Evolutionary conservation across 2,888 invertebrate genomes (phyloP), one percentile per base, ranked within the genome.

Genomic region (Chaetogeoica ovagalla): DNA sequence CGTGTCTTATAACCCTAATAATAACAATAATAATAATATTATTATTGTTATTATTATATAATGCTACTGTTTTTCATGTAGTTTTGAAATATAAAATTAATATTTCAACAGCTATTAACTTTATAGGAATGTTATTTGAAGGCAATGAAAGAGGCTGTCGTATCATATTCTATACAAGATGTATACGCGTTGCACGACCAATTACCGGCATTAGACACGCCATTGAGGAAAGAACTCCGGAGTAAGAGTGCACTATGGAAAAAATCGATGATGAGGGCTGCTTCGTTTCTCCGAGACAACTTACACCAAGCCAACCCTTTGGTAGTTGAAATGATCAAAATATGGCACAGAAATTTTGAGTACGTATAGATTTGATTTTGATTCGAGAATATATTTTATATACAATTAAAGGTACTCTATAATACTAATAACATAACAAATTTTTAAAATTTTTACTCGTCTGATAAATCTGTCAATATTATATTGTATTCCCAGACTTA

Each of bases 261-360:
- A 37, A 71, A 79, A 8, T 70, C 77, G 4, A 79, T 71, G 70
- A 13, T 23, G 7, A 48, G 69, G 30, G 52, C 77, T 11, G 17
- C 70, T 0, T 63, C n/a, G 3, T 79, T 79, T 13, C 82, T 82
- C 30, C 52, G 70, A 39, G 63, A 86, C 2, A 91, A 90, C 83
- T 88, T 96, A 0, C 91, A 94, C 85, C 89, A 91, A 72, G 91
- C 94, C 65, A 94, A 95, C 86, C 92, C 93, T 0, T 94, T 94
- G 84, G 91, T 96, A 84, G 90, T 92, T 21, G 92, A 91, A 85
- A 90, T 94, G 70, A 86, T 95, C 82, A 92, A 91, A 85, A 88
- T 95, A 74, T 96, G 96, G 95, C 91, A 91, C 86, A 89, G 89
- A 72, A 90, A 92, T 83, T 96, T 92, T 85, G 91, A 91, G 92